These are phyloP conservation scores for Atherinomorus stipes DNA, from an alignment of 2,113 vertebrate species.

Conservation along the genomic window DNA sequence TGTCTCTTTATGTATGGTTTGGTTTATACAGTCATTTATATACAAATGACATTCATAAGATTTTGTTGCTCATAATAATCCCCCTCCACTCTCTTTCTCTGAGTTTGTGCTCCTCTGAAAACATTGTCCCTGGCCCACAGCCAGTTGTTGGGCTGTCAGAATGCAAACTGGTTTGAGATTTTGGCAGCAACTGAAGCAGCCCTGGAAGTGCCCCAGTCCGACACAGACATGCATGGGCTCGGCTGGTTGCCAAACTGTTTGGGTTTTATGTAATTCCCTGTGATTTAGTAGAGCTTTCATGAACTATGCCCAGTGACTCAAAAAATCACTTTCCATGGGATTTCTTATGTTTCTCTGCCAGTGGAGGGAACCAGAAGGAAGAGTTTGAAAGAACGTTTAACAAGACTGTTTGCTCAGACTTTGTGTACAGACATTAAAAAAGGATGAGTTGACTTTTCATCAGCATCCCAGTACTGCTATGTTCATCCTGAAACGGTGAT, in stretches of 20 bases:
- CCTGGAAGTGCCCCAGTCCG: background rate
- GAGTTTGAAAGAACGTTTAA: background rate
- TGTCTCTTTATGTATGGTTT: no score
- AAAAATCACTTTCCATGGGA: conserved; percentile 20
- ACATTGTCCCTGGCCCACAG: background rate
- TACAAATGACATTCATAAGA: no score
- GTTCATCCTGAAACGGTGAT: no score
- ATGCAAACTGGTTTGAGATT: background rate
- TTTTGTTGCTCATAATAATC: background rate
- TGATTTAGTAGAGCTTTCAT: conserved; percentile 19
- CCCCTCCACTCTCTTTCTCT: background rate
- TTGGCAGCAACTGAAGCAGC: no score
- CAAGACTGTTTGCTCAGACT: no score
- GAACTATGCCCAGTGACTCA: conserved; percentile 19
- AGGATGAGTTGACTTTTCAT: no score
- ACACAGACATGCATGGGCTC: background rate
- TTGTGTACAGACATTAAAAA: no score
- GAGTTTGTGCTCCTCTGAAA: background rate
- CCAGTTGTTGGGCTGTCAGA: background rate
- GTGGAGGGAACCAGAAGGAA: background rate
- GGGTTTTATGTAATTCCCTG: conserved; percentile 12
- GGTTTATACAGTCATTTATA: no score
- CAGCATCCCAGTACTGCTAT: no score
- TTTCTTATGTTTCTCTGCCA: conserved; percentile 2
- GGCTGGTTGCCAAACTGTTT: background rate